Evolutionary conservation across 2,888 invertebrate genomes (phyloP).

Genomic region (Temnothorax ravouxi): DNA sequence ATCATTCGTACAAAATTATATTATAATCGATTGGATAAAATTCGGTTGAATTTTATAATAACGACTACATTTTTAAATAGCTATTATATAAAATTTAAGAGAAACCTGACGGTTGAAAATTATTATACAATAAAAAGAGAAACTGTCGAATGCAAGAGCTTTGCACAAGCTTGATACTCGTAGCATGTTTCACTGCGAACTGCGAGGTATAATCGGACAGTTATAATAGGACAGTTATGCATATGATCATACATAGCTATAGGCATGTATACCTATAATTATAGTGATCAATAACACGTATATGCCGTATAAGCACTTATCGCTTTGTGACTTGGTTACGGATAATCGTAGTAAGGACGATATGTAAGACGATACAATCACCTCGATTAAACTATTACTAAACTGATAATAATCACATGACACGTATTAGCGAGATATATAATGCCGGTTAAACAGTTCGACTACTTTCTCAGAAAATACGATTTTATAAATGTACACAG

Average conservation of each 20-base stretch:
- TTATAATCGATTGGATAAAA: no score
- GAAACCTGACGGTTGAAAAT: background rate
- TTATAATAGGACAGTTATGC: slow-evolving; percentile 14
- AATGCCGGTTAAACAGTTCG: background rate
- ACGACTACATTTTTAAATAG: background rate
- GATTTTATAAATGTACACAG: background rate
- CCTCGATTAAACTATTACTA: background rate
- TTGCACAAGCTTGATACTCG: background rate
- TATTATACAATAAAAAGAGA: background rate
- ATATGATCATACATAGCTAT: slow-evolving; percentile 18
- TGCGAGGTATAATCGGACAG: background rate
- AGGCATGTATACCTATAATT: slow-evolving; percentile 33
- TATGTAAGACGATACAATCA: background rate
- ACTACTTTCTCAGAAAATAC: background rate
- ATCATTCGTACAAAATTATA: background rate
- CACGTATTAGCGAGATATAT: background rate
- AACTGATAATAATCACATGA: background rate
- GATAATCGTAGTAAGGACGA: background rate
- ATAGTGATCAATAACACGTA: slow-evolving; percentile 31
- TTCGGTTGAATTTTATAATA: background rate
- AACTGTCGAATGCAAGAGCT: background rate
- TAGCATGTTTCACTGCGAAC: background rate
- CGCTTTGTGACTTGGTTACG: background rate
- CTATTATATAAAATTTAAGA: background rate
- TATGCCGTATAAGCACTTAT: background rate